Percentiles rank a stretch among this genome's conserved stretches.
Conservation (phyloP, 1,140 invertebrate genomes). For the Oreohelix idahoensis region DNA sequence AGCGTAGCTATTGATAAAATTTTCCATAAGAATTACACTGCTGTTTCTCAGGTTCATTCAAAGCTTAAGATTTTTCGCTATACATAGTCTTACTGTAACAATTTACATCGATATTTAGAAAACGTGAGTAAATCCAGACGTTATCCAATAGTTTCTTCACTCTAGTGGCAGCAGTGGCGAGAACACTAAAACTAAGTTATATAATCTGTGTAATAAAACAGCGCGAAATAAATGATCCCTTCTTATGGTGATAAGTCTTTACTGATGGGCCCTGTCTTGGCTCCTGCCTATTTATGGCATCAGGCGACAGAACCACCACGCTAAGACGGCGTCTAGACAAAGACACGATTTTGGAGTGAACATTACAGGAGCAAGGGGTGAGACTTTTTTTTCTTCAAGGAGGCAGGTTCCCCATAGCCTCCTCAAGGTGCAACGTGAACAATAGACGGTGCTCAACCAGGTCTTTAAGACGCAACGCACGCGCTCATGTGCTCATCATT, state of each 20-base stretch:
- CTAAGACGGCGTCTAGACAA: conserved; percentile 20
- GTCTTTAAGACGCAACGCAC: conserved; percentile 22
- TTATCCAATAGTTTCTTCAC: too few species aligned
- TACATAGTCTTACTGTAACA: too few species aligned
- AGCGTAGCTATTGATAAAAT: too few species aligned
- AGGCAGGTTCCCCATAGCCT: conserved; percentile 20
- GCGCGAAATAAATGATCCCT: neutral
- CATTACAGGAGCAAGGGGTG: conserved; percentile 6
- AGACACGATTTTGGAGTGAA: conserved; percentile 19
- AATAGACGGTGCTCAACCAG: conserved; percentile 26
- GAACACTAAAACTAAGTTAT: too few species aligned
- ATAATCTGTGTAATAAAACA: too few species aligned
- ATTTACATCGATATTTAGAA: too few species aligned
- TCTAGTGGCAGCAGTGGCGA: too few species aligned
- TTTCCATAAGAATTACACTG: too few species aligned
- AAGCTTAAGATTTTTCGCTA: too few species aligned
- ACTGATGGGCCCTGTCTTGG: conserved; percentile 4
- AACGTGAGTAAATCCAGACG: too few species aligned
- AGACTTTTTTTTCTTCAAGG: neutral
- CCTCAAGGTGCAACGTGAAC: conserved; percentile 26
- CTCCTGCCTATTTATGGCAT: conserved; percentile 23
- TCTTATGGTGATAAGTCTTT: neutral
- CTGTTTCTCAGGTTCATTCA: too few species aligned
- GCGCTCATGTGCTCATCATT: conserved; percentile 21
- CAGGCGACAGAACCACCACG: neutral